Percentiles rank a stretch among this genome's conserved stretches.
Conservation (phyloP, 2,797 vertebrate species). For the Tenualosa thibaudeaui region DNA sequence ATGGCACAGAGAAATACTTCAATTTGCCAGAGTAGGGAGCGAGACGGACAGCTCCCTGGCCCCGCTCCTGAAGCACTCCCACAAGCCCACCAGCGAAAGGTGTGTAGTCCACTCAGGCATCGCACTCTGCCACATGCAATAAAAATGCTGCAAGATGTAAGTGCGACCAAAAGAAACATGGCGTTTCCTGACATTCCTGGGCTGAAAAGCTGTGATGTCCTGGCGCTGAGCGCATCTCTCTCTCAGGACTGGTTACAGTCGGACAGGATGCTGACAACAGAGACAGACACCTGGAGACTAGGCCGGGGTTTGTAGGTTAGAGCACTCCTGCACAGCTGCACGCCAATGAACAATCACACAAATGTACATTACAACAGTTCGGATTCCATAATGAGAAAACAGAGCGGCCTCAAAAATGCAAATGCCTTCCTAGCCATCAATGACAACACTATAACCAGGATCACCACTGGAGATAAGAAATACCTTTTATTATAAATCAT, state of each 20-base stretch:
- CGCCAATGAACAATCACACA: neutral
- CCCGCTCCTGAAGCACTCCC: neutral
- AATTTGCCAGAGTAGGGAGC: neutral
- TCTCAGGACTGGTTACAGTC: neutral
- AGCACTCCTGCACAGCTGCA: neutral
- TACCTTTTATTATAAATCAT: neutral
- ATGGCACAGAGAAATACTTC: neutral
- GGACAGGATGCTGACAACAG: neutral
- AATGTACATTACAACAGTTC: neutral
- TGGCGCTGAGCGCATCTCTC: neutral
- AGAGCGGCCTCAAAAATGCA: neutral
- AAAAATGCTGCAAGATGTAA: neutral
- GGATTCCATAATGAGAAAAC: neutral
- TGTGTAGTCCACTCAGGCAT: neutral
- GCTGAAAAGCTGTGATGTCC: neutral
- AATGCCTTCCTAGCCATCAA: neutral
- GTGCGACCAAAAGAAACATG: neutral
- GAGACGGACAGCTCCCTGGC: neutral
- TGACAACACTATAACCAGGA: neutral
- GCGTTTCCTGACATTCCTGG: neutral
- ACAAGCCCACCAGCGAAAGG: neutral
- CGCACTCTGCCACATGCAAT: neutral
- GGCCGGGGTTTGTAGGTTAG: neutral
- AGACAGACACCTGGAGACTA: neutral
- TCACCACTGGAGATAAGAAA: neutral